Evolutionary conservation across 2,113 vertebrate genomes (phyloP), one percentile per base, ranked within the genome.

Genomic region (Nerophis ophidion): DNA sequence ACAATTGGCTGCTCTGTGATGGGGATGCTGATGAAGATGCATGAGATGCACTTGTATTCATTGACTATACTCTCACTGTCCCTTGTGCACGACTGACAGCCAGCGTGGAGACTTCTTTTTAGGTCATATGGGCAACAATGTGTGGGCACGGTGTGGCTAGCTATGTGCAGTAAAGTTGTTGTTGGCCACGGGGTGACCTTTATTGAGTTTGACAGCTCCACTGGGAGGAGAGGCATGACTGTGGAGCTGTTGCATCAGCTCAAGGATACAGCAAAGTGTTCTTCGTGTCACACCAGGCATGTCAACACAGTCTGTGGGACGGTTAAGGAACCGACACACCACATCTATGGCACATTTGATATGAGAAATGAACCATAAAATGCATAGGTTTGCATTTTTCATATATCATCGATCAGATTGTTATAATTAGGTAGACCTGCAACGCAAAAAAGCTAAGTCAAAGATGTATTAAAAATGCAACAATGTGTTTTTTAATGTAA

Each of bases 141-240:
- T 11, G n/a, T 59, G 51, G 47, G 1, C 48, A 7, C 14, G 53
- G 48, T n/a, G 35, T 44, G 40, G 40, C 40, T 6, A 12, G 40
- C 40, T 58, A 65, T 38, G 66, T 46, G 58, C 57, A 56, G 26
- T 34, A 45, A 36, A 55, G 33, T 50, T n/a, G 35, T 19, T 40
- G 47, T 34, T 1, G 33, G 56, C 52, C 56, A 55, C 17, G 40
- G 36, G 57, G 48, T 19, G 49, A 50, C 57, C 19, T 57, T 71
- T 13, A 71, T 58, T 33, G 56, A 54, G 26, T 46, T 42, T 7
- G 44, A 66, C 47, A 63, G 40, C 57, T 63, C 59, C 46, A 58
- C 10, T 6, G 33, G 56, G 48, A 61, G 13, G 42, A 35, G 38
- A 72, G 15, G 35, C 54, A 56, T 26, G n/a, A 11, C 13, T 34